Percentiles rank a stretch among this genome's conserved stretches.
Evolutionary conservation across 1,140 invertebrate species (phyloP).

Genomic region (Ceratina australensis): DNA sequence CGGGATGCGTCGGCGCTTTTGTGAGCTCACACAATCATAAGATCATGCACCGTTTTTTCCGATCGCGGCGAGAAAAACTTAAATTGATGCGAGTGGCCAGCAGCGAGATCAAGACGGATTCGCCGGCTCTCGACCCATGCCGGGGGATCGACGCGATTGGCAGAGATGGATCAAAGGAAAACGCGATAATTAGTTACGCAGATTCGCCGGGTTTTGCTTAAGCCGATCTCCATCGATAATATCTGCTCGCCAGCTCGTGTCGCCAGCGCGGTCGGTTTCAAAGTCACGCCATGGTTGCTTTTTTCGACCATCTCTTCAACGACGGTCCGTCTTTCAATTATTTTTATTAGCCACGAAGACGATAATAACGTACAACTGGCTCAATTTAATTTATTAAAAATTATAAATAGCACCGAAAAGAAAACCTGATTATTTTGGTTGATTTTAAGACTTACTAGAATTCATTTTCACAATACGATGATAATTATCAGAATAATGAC

Average conservation of each 20-base stretch:
- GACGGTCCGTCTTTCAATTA: too few species aligned
- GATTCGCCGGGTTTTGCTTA: constrained; percentile 25
- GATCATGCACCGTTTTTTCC: constrained; percentile 74
- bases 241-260: neutral
- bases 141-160: constrained; percentile 35
- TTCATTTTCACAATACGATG: too few species aligned
- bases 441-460: too few species aligned
- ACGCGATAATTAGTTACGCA: constrained; percentile 55
- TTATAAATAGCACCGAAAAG: too few species aligned
- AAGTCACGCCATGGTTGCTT: too few species aligned
- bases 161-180: constrained; percentile 31
- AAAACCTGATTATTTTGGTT: too few species aligned
- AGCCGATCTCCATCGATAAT: constrained; percentile 39
- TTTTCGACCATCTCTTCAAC: too few species aligned
- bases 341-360: too few species aligned
- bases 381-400: too few species aligned
- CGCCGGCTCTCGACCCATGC: constrained; percentile 38
- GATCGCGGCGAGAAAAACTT: constrained; percentile 67
- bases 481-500: too few species aligned
- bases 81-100: constrained; percentile 74
- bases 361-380: neutral
- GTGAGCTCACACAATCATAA: constrained; percentile 74
- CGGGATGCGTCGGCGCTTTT: constrained; percentile 75
- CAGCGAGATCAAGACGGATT: constrained; percentile 52
- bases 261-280: neutral